A percentile compares a stretch with the other conserved stretches of the same genome.
These are phyloP conservation scores for Trachythela sp. DNA, from an alignment of 64 coral and sea anemone genomes.

Conservation along the genomic window DNA sequence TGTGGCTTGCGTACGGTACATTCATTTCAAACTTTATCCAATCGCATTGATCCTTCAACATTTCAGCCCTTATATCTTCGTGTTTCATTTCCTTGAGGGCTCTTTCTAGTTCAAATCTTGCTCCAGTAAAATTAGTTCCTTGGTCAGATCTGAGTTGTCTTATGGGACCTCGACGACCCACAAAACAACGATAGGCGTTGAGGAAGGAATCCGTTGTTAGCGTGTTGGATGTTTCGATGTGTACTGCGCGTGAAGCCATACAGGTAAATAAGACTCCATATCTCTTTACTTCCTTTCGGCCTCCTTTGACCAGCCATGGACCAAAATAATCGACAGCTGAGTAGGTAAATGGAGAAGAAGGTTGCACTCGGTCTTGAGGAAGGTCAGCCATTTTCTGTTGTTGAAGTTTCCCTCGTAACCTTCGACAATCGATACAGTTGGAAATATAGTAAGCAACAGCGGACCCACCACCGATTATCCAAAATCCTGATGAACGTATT, in stretches of 20 bases:
- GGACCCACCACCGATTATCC: background rate
- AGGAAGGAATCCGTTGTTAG: background rate
- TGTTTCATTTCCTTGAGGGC: background rate
- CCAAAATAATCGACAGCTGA: no score
- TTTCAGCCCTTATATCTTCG: background rate
- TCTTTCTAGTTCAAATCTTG: background rate
- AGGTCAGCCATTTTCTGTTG: no score
- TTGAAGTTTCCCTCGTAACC: no score
- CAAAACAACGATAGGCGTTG: background rate
- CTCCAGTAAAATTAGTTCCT: constrained; percentile 38
- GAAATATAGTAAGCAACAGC: background rate
- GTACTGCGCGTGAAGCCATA: background rate
- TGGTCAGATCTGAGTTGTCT: background rate
- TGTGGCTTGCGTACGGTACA: background rate
- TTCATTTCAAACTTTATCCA: background rate
- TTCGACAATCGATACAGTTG: background rate
- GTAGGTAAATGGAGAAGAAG: no score
- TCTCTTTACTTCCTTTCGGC: no score
- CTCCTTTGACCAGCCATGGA: no score
- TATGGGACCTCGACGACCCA: background rate
- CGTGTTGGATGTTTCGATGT: background rate
- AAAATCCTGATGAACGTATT: background rate
- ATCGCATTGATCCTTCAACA: background rate
- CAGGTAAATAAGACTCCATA: background rate
- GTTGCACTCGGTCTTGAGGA: no score